A percentile compares a stretch with the other conserved stretches of the same genome.
Evolutionary conservation across 92 coral and sea anemone genomes (phyloP).

Genomic region (Desmophyllum pertusum): DNA sequence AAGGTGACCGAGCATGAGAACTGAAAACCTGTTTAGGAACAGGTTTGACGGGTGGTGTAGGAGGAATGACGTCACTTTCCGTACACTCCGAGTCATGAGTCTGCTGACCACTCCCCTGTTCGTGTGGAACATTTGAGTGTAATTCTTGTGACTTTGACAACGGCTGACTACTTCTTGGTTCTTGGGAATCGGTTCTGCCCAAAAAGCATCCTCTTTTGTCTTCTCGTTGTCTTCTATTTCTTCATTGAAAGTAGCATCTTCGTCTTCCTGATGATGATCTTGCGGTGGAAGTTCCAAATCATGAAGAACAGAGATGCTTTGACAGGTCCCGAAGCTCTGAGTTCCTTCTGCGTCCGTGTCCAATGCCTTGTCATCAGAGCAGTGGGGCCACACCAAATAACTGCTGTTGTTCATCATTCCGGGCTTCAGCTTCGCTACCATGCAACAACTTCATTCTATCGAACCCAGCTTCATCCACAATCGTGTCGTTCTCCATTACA

Average conservation of each 20-base stretch:
- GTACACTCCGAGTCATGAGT: not conserved
- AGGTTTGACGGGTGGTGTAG: constrained; percentile 62
- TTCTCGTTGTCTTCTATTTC: not conserved
- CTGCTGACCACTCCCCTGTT: not conserved
- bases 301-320: constrained; percentile 62
- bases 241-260: not conserved
- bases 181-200: constrained; percentile 37
- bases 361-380: not conserved
- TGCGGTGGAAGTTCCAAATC: constrained; percentile 28
- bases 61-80: constrained; percentile 70
- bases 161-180: not conserved
- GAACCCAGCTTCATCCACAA: not conserved
- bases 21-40: not conserved
- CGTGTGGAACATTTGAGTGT: not conserved
- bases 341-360: constrained; percentile 20
- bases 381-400: not conserved
- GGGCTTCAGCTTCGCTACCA: not conserved
- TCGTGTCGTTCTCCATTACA: not conserved
- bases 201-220: not conserved
- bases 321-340: constrained; percentile 38
- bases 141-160: not conserved
- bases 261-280: not conserved
- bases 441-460: not conserved
- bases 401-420: not conserved
- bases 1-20: not conserved